These are phyloP conservation scores for Odontesthes bonariensis DNA, from an alignment of 2,113 vertebrate genomes.

Conservation along the genomic window DNA sequence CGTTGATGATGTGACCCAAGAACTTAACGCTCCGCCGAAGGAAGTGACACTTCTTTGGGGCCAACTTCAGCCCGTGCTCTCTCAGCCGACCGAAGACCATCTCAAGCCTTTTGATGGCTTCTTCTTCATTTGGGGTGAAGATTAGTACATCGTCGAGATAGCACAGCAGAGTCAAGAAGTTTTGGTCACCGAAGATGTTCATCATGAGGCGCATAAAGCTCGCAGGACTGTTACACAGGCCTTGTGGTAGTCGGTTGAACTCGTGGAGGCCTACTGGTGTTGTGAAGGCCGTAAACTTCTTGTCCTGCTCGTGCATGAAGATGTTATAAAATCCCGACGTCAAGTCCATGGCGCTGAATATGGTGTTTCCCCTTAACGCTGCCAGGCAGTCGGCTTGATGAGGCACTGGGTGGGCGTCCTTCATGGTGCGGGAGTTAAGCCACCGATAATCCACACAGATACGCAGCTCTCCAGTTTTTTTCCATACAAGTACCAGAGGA, in stretches of 20 bases:
- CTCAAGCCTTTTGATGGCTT: not conserved
- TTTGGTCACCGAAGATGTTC: slow-evolving; percentile 40
- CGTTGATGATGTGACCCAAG: not conserved
- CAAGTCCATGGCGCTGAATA: too few species aligned
- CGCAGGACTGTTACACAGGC: slow-evolving; percentile 24
- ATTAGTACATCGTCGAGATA: slow-evolving; percentile 49
- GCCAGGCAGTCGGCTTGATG: too few species aligned
- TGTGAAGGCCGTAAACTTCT: not conserved
- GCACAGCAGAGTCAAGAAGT: slow-evolving; percentile 43
- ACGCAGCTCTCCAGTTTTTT: not conserved
- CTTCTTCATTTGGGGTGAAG: slow-evolving; percentile 9
- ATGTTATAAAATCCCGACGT: too few species aligned
- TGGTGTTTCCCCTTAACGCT: too few species aligned
- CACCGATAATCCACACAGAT: slow-evolving; percentile 22
- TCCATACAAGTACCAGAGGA: too few species aligned
- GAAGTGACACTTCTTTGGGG: slow-evolving; percentile 11
- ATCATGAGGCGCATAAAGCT: slow-evolving; percentile 48
- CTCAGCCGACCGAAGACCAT: not conserved
- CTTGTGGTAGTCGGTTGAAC: slow-evolving; percentile 20
- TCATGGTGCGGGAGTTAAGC: not conserved
- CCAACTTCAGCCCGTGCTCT: not conserved
- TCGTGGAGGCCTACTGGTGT: slow-evolving; percentile 16
- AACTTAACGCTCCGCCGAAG: not conserved
- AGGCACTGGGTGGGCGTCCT: not conserved
- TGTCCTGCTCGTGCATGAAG: too few species aligned